Base-by-base conservation (phyloP, 2,888 invertebrate genomes). In the Lasioglossum vierecki region DNA sequence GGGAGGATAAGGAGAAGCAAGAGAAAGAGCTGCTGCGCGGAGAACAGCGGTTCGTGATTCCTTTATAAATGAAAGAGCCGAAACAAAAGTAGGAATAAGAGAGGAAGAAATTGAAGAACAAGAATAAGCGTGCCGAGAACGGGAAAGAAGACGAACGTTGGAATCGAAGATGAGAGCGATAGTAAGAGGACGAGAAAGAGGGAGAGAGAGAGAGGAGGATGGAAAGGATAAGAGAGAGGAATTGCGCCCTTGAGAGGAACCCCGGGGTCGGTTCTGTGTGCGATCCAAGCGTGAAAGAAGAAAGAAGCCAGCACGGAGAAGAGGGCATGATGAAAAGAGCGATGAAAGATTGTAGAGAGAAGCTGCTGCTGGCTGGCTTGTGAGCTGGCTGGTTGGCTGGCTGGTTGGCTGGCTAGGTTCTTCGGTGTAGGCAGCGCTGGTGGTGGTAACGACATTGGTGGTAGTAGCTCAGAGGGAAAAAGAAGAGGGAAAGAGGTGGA, bases 301-400 rank as follows among this genome's bases (percentile, higher is more conserved):
- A 90, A 92, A 91, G 89, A 90, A 90, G 88, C 84, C 82, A 78
- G 86, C 68, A 83, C 79, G 85, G 87, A 88, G 87, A 88, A 89
- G 90, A 88, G 88, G 89, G 88, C 85, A 91, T 81, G 90, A 91
- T 91, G 91, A 91, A 92, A 91, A 90, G 91, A 91, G 88, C 89
- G 88, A 87, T 89, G 88, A 89, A 83, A 88, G 83, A 88, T 84
- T 85, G 88, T 88, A 80, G 80, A 86, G 88, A 88, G 83, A 90
- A 83, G 82, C 80, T 89, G 84, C 82, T 83, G 63, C 15, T 63
- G 63, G 63, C 63, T 63, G 85, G 83, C 70, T 83, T 83, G 83
- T 79, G 35, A 83, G 83, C 70, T 89, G 80, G 80, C 79, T 77
- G 74, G 83, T 76, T 83, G 53, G 53, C 22, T 49, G 49, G 49